Conservation (phyloP, 2,113 vertebrate species). For the Melanotaenia duboulayi region DNA sequence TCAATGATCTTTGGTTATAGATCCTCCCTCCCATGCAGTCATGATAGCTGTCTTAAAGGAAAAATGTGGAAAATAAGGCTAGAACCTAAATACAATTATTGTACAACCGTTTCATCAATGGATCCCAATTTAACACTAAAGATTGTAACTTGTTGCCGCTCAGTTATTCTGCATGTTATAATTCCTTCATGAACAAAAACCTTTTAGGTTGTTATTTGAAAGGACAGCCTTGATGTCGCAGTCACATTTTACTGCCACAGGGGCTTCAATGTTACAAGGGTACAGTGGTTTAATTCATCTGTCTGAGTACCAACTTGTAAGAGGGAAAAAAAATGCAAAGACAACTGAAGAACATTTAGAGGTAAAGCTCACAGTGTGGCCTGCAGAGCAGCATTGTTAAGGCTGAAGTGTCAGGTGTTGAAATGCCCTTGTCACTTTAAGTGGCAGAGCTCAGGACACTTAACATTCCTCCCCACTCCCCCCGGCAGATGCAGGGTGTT, state of each 20-base stretch:
- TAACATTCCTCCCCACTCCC: constrained; percentile 60
- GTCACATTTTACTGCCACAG: not conserved
- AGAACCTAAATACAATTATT: no score
- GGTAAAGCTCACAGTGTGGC: constrained; percentile 53
- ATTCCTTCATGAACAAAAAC: no score
- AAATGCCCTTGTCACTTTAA: constrained; percentile 76
- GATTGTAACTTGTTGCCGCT: no score
- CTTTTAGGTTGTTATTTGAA: no score
- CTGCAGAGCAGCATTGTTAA: constrained; percentile 28
- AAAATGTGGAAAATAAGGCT: no score
- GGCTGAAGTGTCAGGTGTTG: constrained; percentile 51
- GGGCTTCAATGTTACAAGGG: not conserved
- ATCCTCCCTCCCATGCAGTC: no score
- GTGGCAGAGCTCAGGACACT: constrained; percentile 70
- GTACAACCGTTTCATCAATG: no score
- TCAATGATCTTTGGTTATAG: no score
- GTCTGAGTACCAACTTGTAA: constrained; percentile 4
- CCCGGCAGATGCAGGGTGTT: constrained; percentile 62
- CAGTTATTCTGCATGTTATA: no score
- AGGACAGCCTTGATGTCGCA: no score
- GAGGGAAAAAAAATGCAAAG: not conserved
- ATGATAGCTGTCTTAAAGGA: no score
- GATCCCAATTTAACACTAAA: no score
- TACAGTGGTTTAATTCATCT: constrained; percentile 22
- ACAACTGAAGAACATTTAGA: constrained; percentile 58